Evolutionary conservation across 30 jellyfish, hydroid and myxozoan genomes (phyloP), one percentile per base, ranked within the genome.

Genomic region (Clytia hemisphaerica): DNA sequence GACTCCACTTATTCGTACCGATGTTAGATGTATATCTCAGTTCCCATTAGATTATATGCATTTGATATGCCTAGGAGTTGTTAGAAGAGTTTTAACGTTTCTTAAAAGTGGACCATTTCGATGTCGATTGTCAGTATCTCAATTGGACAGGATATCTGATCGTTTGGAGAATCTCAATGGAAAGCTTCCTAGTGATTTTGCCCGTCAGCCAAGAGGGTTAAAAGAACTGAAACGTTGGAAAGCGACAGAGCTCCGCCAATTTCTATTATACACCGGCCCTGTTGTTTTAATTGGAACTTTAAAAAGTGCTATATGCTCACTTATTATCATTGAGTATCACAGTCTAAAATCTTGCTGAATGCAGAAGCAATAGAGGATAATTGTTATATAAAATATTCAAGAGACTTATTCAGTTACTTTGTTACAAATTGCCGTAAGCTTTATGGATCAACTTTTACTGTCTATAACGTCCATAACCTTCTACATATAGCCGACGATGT

Each of bases 241-340:
- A 50, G 80, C 80, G 31, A 68, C 80, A 12, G 80, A 68, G 22
- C 50, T 68, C 18, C 54, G 80, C 37, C 69, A 68, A 42, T 68
- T 68, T 68, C 70, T 68, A 12, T 35, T 68, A 50, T 68, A 68
- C 70, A 68, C 80, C 50, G 80, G 80, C 16, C 40, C 60, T 16
- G n/a, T 68, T 29, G 80, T 47, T 14, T 68, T 68, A 34, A 68
- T 46, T 55, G 28, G 49, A 24, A 53, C 40, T 48, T 47, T 68
- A 26, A 55, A 68, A 27, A 28, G 19, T 45, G 48, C 44, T 2
- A 27, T 38, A 2, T 68, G 21, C 37, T 47, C 27, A n/a, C 80
- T 46, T 34, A 29, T 68, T 58, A 2, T 45, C 3, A 16, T 70
- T 5, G 27, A 46, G 31, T 45, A 55, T 6, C 47, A 46, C 4